Evolutionary conservation across 1,140 invertebrate species (phyloP).

Genomic region (Euschistus heros): DNA sequence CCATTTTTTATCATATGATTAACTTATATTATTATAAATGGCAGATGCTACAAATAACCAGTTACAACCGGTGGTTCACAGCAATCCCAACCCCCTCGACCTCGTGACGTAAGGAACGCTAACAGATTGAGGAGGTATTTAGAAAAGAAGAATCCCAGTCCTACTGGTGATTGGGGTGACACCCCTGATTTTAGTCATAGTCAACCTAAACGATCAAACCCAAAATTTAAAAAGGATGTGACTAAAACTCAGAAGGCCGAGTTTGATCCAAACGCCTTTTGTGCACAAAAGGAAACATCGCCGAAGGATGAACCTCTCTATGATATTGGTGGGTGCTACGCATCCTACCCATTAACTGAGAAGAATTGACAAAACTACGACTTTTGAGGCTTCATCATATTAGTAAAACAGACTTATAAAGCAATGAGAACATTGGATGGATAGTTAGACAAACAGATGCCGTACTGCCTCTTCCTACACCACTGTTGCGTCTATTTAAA

Average conservation of each 20-base stretch:
- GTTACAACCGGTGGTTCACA: background rate
- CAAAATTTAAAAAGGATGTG: background rate
- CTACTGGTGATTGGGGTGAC: background rate
- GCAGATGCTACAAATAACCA: background rate
- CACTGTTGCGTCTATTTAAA: background rate
- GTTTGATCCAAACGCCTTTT: background rate
- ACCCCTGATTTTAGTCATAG: background rate
- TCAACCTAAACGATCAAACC: background rate
- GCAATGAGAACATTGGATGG: background rate
- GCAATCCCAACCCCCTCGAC: no score
- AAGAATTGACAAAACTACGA: background rate
- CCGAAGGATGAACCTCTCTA: background rate
- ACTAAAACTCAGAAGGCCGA: background rate
- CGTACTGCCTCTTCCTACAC: background rate
- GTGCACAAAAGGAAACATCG: background rate
- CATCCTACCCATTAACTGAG: background rate
- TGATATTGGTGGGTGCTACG: background rate
- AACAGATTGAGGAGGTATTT: background rate
- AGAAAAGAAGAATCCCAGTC: background rate
- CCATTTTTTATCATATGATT: no score
- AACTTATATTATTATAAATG: background rate
- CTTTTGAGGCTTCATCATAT: background rate
- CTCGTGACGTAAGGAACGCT: background rate
- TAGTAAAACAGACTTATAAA: background rate
- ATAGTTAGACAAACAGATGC: background rate